Evolutionary conservation across 2,797 vertebrate species (phyloP).

Genomic region (Siniperca obscura): DNA sequence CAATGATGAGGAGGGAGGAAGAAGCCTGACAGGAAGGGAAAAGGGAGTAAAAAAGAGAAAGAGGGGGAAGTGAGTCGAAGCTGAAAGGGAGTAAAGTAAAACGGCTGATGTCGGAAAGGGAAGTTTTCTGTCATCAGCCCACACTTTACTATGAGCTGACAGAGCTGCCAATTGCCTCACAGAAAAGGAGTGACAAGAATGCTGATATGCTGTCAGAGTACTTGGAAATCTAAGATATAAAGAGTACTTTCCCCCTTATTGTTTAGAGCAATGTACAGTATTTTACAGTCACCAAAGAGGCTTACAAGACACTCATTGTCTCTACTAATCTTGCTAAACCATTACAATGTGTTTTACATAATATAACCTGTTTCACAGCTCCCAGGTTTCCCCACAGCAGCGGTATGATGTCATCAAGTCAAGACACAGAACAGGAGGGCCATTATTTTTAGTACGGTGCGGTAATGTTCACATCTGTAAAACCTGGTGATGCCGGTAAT

Average conservation of each 20-base stretch:
- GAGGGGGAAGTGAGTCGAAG: conserved; percentile 6
- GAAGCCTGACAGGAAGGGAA: conserved; percentile 15
- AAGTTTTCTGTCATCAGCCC: conserved; percentile 52
- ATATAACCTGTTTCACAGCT: conserved; percentile 57
- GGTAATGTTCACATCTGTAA: conserved; percentile 72
- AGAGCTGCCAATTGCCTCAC: conserved; percentile 50
- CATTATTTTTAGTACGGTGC: conserved; percentile 63
- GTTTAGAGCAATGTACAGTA: conserved; percentile 9
- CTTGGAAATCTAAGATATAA: conserved; percentile 28
- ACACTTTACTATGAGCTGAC: conserved; percentile 66
- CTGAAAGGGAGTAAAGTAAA: conserved; percentile 23
- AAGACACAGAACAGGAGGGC: conserved; percentile 70
- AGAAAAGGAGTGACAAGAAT: conserved; percentile 56
- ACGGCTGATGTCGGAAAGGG: conserved; percentile 53
- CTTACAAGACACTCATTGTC: conserved; percentile 46
- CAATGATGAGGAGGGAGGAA: conserved; percentile 9
- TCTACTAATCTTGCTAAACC: conserved; percentile 34
- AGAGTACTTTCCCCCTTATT: not conserved
- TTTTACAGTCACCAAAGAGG: conserved; percentile 39
- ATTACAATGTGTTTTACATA: conserved; percentile 68
- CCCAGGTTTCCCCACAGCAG: conserved; percentile 53
- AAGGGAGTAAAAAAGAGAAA: not conserved
- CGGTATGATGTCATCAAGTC: conserved; percentile 73
- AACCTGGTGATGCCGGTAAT: conserved; percentile 65
- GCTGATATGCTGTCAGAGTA: conserved; percentile 46